Percentiles rank a stretch among this genome's conserved stretches.
These are phyloP conservation scores for Origma solitaria DNA, from an alignment of 2,113 vertebrate genomes.

Conservation along the genomic window DNA sequence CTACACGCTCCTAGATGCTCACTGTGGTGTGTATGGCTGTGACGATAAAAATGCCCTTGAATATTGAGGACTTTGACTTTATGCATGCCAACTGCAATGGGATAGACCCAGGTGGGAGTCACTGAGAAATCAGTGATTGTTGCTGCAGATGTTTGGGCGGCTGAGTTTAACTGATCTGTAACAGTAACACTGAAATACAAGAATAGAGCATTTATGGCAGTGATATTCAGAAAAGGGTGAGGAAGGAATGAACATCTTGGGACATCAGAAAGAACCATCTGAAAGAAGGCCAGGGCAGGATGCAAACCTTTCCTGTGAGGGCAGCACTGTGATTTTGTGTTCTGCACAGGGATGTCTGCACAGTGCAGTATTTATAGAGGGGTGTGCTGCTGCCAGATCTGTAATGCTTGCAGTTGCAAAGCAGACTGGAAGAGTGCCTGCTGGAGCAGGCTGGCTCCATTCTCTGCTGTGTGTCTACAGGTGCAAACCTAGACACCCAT, in stretches of 20 bases:
- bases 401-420: rapidly evolving
- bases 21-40: not conserved
- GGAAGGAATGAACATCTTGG: not conserved
- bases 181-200: not conserved
- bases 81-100: not conserved
- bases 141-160: not conserved
- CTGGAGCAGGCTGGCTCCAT: not conserved
- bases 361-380: not conserved
- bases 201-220: not conserved
- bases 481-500: not conserved
- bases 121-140: not conserved
- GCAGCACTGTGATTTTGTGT: not conserved
- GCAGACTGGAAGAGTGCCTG: not conserved
- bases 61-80: not conserved
- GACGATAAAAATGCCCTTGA: not conserved
- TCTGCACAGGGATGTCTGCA: not conserved
- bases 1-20: not conserved
- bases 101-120: not conserved
- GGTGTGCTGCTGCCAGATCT: not conserved
- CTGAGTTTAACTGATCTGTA: not conserved
- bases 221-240: not conserved
- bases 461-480: not conserved
- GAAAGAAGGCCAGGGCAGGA: not conserved
- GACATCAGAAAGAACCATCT: not conserved
- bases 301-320: not conserved